Base-by-base conservation (phyloP, 2,797 vertebrate species). In the Amniataba percoides region DNA sequence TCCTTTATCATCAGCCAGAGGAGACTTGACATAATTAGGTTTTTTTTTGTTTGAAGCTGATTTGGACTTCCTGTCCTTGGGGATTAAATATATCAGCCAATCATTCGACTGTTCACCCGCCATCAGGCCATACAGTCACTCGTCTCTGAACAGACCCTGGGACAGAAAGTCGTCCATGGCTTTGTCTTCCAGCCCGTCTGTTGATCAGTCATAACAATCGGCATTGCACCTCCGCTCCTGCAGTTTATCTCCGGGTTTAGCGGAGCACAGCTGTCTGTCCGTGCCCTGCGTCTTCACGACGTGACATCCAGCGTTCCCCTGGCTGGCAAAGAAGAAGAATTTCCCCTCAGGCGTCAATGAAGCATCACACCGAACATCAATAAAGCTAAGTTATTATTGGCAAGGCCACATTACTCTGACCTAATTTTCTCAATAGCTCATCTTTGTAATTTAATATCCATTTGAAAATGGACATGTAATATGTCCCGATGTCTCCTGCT, bases 1-100 rank as follows among this genome's bases (percentile, higher is more conserved):
- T 95, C 93, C 93, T 96, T 93, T 94, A 95, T 95, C 92, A 95
- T 94, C 93, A 94, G 85, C 85, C 88, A 93, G 92, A 94, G 90
- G 89, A 95, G 92, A 93, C 86, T 83, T 92, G 92, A 92, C 93
- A 93, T 95, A 93, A 95, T 95, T 94, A 93, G 89, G 31, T 89
- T 89, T 91, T 86, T 87, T 90, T 83, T 86, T 81, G 49, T 90
- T 89, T 87, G 72, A 88, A 87, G 80, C 83, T 91, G 87, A 93
- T 93, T 94, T 94, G 61, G 69, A 65, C 87, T 86, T 88, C 86
- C 83, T 89, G 89, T 95, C 94, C 77, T 82, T 70, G 43, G 81
- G 90, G 91, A 94, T 95, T 91, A 87, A 86, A 92, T 81, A 69
- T 74, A 90, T 90, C 83, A 81, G 69, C 79, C 77, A 88, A 90